Evolutionary conservation across 1,140 invertebrate species (phyloP).

Genomic region (Cheumatopsyche charites): DNA sequence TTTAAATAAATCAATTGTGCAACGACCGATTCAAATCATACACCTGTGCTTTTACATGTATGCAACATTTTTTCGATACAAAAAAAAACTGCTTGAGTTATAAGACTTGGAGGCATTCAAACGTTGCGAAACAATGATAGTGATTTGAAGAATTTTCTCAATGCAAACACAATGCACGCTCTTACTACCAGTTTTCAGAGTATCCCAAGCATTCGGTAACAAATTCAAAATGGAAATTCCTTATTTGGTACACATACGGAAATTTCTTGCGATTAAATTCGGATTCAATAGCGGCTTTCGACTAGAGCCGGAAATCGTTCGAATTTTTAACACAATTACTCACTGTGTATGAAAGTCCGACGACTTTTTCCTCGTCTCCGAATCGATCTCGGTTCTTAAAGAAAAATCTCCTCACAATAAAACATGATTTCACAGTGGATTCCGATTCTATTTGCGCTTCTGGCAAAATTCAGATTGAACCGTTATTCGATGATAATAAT

Average conservation of each 20-base stretch:
- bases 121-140: not conserved
- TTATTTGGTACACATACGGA: too few relatives aligned
- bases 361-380: conserved; percentile 8
- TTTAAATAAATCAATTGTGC: not conserved
- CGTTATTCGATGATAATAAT: too few relatives aligned
- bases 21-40: not conserved
- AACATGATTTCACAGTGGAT: too few relatives aligned
- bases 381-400: too few relatives aligned
- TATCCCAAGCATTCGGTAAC: too few relatives aligned
- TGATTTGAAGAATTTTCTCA: conserved; percentile 12
- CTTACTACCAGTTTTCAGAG: too few relatives aligned
- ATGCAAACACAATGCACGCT: not conserved
- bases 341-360: not conserved
- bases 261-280: conserved; percentile 3
- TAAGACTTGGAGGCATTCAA: not conserved
- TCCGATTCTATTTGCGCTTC: too few relatives aligned
- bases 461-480: too few relatives aligned
- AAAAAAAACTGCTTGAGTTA: conserved; percentile 1
- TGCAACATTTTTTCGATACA: not conserved
- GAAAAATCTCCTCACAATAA: too few relatives aligned
- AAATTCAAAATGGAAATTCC: too few relatives aligned
- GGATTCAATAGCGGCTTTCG: not conserved
- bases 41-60: not conserved
- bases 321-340: conserved; percentile 14
- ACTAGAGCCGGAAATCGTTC: conserved; percentile 12